Evolutionary conservation across 2,888 invertebrate genomes (phyloP).

Genomic region (Crematogaster levior): DNA sequence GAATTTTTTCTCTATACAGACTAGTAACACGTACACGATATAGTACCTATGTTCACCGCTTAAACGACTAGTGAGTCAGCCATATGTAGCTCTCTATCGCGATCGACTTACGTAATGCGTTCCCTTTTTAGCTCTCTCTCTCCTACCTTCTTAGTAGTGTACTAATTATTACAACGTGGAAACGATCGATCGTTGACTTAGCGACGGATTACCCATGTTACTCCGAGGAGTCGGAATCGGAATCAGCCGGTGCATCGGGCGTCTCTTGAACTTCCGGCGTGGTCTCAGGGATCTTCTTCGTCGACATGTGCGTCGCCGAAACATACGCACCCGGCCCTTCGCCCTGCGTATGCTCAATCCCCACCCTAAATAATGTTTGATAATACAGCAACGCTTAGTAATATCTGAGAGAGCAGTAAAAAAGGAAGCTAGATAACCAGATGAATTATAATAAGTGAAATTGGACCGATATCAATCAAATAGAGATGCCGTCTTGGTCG

Average conservation of each 20-base stretch:
- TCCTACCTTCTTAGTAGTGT: neutral
- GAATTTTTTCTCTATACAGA: constrained; percentile 55
- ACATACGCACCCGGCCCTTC: constrained; percentile 90
- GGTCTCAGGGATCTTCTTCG: constrained; percentile 82
- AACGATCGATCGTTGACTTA: constrained; percentile 2
- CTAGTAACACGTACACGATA: constrained; percentile 41
- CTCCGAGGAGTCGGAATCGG: constrained; percentile 87
- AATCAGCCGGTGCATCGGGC: constrained; percentile 85
- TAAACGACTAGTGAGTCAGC: constrained; percentile 31
- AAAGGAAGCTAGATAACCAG: neutral
- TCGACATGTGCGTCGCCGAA: constrained; percentile 88
- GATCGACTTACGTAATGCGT: constrained; percentile 17
- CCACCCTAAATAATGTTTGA: constrained; percentile 88
- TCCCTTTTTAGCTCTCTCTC: neutral
- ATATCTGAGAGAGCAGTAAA: neutral
- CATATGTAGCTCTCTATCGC: constrained; percentile 28
- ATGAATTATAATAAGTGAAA: too few relatives aligned
- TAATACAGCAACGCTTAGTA: neutral
- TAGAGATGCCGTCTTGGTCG: too few relatives aligned
- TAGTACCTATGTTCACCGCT: constrained; percentile 38
- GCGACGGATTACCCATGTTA: constrained; percentile 73
- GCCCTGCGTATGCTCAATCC: constrained; percentile 94
- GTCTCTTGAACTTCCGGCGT: constrained; percentile 82
- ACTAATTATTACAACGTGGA: constrained; percentile 57
- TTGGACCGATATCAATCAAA: too few relatives aligned